Conservation (phyloP, 2,113 vertebrate species). For the Ptyas mucosa region DNA sequence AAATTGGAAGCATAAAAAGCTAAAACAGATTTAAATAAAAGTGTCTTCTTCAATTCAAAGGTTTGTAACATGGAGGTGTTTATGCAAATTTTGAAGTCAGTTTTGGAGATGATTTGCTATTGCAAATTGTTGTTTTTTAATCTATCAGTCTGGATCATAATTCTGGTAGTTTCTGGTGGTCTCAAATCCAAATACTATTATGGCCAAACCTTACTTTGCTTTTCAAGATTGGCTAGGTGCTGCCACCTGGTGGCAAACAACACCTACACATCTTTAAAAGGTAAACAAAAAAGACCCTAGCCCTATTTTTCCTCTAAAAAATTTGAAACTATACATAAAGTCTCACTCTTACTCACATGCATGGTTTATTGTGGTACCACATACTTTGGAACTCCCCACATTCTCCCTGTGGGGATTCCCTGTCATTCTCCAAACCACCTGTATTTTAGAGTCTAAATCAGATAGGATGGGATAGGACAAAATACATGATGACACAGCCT, state of each 20-base stretch:
- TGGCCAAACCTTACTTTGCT: neutral
- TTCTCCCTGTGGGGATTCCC: no score
- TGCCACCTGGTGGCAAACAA: neutral
- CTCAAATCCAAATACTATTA: neutral
- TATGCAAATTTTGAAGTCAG: neutral
- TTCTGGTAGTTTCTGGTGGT: neutral
- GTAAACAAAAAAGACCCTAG: neutral
- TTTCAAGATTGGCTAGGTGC: neutral
- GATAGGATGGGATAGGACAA: neutral
- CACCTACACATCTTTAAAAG: neutral
- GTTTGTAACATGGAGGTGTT: neutral
- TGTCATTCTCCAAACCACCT: neutral
- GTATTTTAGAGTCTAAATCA: neutral
- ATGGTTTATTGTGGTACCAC: neutral
- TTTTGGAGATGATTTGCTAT: neutral
- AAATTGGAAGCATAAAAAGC: neutral
- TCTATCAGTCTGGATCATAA: neutral
- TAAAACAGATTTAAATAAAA: neutral
- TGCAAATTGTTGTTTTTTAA: neutral
- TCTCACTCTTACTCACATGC: neutral
- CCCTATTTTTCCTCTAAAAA: neutral
- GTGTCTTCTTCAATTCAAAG: neutral
- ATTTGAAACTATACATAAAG: neutral
- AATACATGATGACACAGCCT: neutral
- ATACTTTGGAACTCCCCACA: neutral